phyloP scores from a whole-genome alignment of 2,888 invertebrate genomes.

The Diabrotica balteata region DNA sequence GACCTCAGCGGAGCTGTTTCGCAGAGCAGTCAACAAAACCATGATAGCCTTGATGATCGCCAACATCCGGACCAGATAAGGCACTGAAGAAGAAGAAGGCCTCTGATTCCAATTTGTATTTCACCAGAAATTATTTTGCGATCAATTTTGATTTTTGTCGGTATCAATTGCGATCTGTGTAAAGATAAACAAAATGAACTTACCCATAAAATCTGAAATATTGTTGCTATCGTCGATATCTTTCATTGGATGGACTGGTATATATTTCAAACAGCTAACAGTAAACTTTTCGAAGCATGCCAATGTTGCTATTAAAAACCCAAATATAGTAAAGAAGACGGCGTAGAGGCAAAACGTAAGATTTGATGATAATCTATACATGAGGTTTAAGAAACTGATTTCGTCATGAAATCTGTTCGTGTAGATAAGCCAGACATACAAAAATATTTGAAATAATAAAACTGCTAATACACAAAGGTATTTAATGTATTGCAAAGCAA shows the following conservation, averaged over 20 bases:
- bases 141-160: too few relatives aligned
- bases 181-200: neutral
- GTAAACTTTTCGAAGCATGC: conserved; percentile 57
- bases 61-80: too few relatives aligned
- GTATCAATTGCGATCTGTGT: too few relatives aligned
- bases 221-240: conserved; percentile 53
- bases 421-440: conserved; percentile 46
- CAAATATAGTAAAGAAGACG: conserved; percentile 46
- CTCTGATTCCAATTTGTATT: too few relatives aligned
- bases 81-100: too few relatives aligned
- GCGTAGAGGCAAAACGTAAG: conserved; percentile 52
- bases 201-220: conserved; percentile 50
- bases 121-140: too few relatives aligned
- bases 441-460: conserved; percentile 42
- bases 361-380: conserved; percentile 50
- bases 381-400: conserved; percentile 45
- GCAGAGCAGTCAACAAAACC: too few relatives aligned
- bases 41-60: too few relatives aligned
- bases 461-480: conserved; percentile 39
- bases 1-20: too few relatives aligned
- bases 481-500: conserved; percentile 46
- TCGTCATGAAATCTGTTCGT: conserved; percentile 47
- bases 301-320: conserved; percentile 48
- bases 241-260: conserved; percentile 53
- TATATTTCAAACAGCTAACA: conserved; percentile 51